These are phyloP conservation scores for Malacoraja senta DNA, from an alignment of 2,797 vertebrate species.

Conservation along the genomic window DNA sequence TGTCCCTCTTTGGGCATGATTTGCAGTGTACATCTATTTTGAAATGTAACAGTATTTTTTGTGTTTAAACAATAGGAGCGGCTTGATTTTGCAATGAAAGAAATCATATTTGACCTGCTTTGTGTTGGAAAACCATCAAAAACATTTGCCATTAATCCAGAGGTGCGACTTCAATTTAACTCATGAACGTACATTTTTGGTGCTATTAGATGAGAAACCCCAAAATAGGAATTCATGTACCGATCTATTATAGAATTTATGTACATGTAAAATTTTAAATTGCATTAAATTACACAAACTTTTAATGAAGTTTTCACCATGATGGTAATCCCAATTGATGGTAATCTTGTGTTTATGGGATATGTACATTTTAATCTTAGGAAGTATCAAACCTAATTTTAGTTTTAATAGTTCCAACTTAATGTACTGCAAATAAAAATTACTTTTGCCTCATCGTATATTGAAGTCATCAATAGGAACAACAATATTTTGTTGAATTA, in stretches of 20 bases:
- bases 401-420: background rate
- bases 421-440: background rate
- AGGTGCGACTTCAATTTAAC: slow-evolving; percentile 63
- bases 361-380: background rate
- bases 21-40: background rate
- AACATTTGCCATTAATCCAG: slow-evolving; percentile 97
- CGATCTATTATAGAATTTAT: background rate
- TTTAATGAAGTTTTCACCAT: background rate
- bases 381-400: background rate
- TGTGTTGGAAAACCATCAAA: slow-evolving; percentile 97
- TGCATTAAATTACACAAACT: background rate
- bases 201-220: background rate
- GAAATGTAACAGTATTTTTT: background rate
- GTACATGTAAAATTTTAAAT: too few species aligned
- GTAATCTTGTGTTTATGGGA: background rate
- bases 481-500: background rate
- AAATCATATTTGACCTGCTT: slow-evolving; percentile 98
- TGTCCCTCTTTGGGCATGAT: background rate
- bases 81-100: slow-evolving; percentile 99
- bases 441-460: background rate
- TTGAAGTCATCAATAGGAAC: background rate
- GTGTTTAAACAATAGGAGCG: slow-evolving; percentile 70
- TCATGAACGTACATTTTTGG: background rate
- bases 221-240: background rate
- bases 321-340: background rate